Evolutionary conservation across 2,113 vertebrate genomes (phyloP).

Genomic region (Lathamus discolor): DNA sequence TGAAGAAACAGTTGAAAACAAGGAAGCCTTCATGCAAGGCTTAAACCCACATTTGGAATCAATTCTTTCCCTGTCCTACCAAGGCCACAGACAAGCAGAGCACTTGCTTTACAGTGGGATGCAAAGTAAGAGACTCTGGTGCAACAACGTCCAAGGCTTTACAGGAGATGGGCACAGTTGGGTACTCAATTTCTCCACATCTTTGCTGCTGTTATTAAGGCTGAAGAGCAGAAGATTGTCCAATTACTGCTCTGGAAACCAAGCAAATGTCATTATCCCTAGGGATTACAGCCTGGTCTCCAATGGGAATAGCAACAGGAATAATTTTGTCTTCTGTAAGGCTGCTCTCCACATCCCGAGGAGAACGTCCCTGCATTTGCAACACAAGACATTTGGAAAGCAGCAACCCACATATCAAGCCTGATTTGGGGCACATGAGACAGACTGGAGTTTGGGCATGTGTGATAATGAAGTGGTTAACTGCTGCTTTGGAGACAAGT

Average conservation of each 20-base stretch:
- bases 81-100: not conserved
- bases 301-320: not conserved
- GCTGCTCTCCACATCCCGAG: not conserved
- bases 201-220: not conserved
- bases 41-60: not conserved
- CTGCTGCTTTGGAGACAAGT: not conserved
- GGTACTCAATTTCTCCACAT: not conserved
- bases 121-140: not conserved
- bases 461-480: not conserved
- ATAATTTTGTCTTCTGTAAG: not conserved
- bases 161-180: not conserved
- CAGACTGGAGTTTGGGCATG: fast-evolving
- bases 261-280: fast-evolving
- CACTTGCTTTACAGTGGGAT: not conserved
- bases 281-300: not conserved
- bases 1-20: not conserved
- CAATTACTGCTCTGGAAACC: not conserved
- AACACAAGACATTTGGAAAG: not conserved
- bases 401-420: not conserved
- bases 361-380: not conserved
- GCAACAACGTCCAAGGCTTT: not conserved
- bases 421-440: not conserved
- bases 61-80: not conserved
- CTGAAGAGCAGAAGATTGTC: not conserved
- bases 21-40: not conserved